Evolutionary conservation across 2,888 invertebrate species (phyloP), one percentile per base, ranked within the genome.

Genomic region (Drosophila tanythrix): DNA sequence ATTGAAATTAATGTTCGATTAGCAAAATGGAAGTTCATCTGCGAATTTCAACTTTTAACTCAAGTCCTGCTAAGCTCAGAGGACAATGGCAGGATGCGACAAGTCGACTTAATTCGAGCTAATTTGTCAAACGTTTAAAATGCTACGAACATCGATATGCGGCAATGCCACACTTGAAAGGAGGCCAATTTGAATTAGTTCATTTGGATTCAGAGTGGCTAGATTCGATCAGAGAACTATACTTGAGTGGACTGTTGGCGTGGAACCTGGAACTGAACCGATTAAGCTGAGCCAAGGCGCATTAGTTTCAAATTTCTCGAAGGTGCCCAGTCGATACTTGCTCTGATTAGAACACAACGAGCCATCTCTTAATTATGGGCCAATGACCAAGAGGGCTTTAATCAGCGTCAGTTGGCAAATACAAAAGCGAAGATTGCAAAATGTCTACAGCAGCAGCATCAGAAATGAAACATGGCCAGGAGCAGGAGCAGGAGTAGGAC

Each of bases 351-450:
- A 57, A 61, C 56, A 73, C 59, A 66, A 76, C 61, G 76, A 72
- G 78, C 61, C 81, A 76, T 70, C 80, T 75, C 77, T 88, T 85
- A 83, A 85, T 88, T 88, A 83, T 85, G 83, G 87, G 62, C 81
- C 84, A 81, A 64, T 79, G 74, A 72, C 85, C 86, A 60, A 69
- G 86, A 69, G 66, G 86, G 83, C 83, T 86, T 83, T 83, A 85
- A 85, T 88, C 85, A 85, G 88, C 79, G 79, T 70, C 84, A 79
- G 83, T 88, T 85, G 84, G 83, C 76, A 85, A 85, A 85, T 83
- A 85, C 84, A 83, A 85, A 88, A 73, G 88, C 73, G 81, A 79
- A 81, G 76, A 85, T 79, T 81, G 63, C 69, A 85, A 85, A 85
- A 68, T 82, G 76, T 76, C 58, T 55, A 63, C 31, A 53, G 38